Conservation (phyloP, 2,888 invertebrate species). For the Ophion ventricosus region DNA sequence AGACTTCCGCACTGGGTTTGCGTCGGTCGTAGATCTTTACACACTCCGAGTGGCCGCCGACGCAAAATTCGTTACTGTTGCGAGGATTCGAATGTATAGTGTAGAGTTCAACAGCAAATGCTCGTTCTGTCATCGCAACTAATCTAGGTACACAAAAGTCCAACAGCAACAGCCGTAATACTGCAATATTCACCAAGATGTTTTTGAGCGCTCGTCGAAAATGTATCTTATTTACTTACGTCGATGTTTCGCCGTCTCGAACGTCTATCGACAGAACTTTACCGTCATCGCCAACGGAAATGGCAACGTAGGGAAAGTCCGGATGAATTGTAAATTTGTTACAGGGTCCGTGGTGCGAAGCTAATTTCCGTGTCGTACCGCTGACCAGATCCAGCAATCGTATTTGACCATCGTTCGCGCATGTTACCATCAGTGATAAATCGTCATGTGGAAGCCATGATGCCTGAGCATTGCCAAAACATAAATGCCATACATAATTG, state of each 20-base stretch:
- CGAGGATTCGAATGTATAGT: conserved; percentile 94
- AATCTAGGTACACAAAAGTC: conserved; percentile 82
- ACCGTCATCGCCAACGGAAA: conserved; percentile 96
- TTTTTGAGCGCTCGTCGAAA: conserved; percentile 10
- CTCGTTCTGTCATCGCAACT: conserved; percentile 85
- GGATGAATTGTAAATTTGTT: conserved; percentile 93
- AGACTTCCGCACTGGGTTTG: conserved; percentile 84
- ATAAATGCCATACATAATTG: background rate
- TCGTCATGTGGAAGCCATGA: conserved; percentile 93
- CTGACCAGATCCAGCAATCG: conserved; percentile 85
- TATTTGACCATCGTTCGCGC: conserved; percentile 95
- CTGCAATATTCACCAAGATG: background rate
- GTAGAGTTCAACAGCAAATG: conserved; percentile 90
- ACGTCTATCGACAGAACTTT: conserved; percentile 92
- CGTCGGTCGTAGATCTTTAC: conserved; percentile 91
- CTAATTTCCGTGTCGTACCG: conserved; percentile 85
- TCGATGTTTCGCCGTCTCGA: conserved; percentile 88
- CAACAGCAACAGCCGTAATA: background rate
- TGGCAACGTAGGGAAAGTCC: conserved; percentile 90
- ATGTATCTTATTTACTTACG: conserved; percentile 81
- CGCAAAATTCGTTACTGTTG: conserved; percentile 90
- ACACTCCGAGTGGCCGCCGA: conserved; percentile 92
- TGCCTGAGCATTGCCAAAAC: conserved; percentile 81
- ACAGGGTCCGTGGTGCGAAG: conserved; percentile 90
- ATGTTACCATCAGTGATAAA: conserved; percentile 93